Conservation (phyloP, 2,888 invertebrate genomes). For the Parelbella ahira region DNA sequence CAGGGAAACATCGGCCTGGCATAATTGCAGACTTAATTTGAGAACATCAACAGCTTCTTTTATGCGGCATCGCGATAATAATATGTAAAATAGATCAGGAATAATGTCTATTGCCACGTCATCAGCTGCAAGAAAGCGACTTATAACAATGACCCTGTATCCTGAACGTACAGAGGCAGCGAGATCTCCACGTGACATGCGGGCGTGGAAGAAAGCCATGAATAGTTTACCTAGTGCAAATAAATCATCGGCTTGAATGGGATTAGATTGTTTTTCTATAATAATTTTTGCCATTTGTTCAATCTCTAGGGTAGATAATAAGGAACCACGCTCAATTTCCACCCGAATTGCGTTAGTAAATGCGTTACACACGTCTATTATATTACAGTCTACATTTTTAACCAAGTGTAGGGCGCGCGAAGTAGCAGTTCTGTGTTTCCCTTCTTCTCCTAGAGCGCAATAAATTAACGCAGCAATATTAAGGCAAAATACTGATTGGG, state of each 20-base stretch:
- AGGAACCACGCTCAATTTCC: slow-evolving; percentile 59
- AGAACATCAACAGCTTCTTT: slow-evolving; percentile 72
- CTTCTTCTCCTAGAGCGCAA: slow-evolving; percentile 53
- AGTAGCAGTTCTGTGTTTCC: slow-evolving; percentile 47
- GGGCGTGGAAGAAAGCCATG: slow-evolving; percentile 60
- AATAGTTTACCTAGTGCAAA: slow-evolving; percentile 67
- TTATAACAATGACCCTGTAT: slow-evolving; percentile 60
- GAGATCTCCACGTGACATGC: slow-evolving; percentile 54
- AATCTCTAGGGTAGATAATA: slow-evolving; percentile 54
- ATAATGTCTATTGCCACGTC: slow-evolving; percentile 62
- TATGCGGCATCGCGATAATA: slow-evolving; percentile 64
- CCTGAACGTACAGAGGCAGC: slow-evolving; percentile 57
- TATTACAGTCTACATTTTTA: slow-evolving; percentile 54
- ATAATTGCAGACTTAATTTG: slow-evolving; percentile 48
- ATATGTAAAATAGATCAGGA: slow-evolving; percentile 65
- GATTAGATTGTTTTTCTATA: slow-evolving; percentile 46
- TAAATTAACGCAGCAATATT: slow-evolving; percentile 59
- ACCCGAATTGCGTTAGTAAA: slow-evolving; percentile 70
- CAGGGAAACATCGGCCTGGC: slow-evolving; percentile 40
- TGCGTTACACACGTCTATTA: slow-evolving; percentile 65
- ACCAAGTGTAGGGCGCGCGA: slow-evolving; percentile 52
- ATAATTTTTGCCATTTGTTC: slow-evolving; percentile 52
- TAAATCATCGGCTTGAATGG: slow-evolving; percentile 64
- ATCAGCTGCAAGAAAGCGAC: slow-evolving; percentile 62
- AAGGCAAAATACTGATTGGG: slow-evolving; percentile 61